Percentiles rank a stretch among this genome's conserved stretches.
Evolutionary conservation across 2,888 invertebrate genomes (phyloP).

Genomic region (Tipula vernalis): DNA sequence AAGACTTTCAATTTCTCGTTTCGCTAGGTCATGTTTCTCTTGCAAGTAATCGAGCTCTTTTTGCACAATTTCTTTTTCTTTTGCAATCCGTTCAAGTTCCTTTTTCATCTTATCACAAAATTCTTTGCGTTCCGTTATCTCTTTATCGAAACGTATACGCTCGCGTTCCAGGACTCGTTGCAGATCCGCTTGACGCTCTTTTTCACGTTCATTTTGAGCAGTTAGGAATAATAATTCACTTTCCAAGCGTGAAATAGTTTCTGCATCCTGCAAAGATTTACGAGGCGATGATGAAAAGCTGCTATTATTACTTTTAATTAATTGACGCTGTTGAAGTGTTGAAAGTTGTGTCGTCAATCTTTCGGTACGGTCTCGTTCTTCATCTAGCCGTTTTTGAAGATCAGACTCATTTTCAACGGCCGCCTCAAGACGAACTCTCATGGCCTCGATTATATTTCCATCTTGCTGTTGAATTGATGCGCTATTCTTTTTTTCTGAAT

Average conservation of each 20-base stretch:
- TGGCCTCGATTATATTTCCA: conserved; percentile 49
- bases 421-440: conserved; percentile 49
- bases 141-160: conserved; percentile 33
- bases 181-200: conserved; percentile 36
- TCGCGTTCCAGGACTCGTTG: conserved; percentile 36
- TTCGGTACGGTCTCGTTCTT: conserved; percentile 40
- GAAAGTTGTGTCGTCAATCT: conserved; percentile 36
- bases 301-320: conserved; percentile 26
- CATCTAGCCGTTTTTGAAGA: conserved; percentile 45
- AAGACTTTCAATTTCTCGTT: conserved; percentile 37
- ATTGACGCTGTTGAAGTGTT: conserved; percentile 30
- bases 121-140: conserved; percentile 31
- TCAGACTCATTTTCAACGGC: conserved; percentile 51
- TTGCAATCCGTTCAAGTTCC: conserved; percentile 33
- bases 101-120: conserved; percentile 33
- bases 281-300: conserved; percentile 34
- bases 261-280: conserved; percentile 28
- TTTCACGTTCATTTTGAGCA: conserved; percentile 41
- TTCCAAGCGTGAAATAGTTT: conserved; percentile 37
- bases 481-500: conserved; percentile 44
- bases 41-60: conserved; percentile 31
- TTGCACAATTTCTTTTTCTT: conserved; percentile 29
- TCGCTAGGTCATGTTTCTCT: conserved; percentile 27
- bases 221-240: conserved; percentile 40
- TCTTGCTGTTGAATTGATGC: conserved; percentile 48